These are phyloP conservation scores for Cyclopterus lumpus DNA, from an alignment of 2,797 vertebrate genomes.

Conservation along the genomic window DNA sequence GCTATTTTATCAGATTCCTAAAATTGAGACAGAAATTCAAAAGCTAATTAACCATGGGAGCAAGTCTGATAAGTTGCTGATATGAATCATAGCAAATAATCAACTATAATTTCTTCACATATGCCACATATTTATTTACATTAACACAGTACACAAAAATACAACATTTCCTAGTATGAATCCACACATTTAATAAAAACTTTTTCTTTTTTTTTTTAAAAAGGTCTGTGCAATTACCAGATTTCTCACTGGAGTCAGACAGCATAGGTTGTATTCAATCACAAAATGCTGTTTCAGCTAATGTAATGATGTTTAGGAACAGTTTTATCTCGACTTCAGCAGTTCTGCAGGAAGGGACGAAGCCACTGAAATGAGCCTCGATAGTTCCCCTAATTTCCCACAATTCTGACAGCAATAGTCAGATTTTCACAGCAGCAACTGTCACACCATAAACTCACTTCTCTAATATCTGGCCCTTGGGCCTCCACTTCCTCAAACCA, in stretches of 20 bases:
- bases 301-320: background rate
- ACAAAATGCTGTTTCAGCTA: slow-evolving; percentile 12
- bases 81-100: background rate
- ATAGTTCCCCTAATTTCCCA: slow-evolving; percentile 25
- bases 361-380: background rate
- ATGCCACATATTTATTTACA: background rate
- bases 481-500: background rate
- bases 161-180: background rate
- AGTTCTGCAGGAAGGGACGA: background rate
- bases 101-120: background rate
- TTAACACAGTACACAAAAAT: background rate
- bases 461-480: background rate
- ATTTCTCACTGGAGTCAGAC: background rate
- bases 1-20: background rate
- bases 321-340: slow-evolving; percentile 9
- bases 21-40: background rate
- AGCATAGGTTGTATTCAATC: background rate
- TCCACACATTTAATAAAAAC: too few species aligned
- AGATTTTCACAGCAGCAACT: background rate
- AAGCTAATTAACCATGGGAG: background rate
- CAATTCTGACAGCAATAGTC: background rate
- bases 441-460: background rate
- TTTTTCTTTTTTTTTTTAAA: too few species aligned
- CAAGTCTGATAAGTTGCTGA: background rate
- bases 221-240: background rate